Evolutionary conservation across 1,140 invertebrate genomes (phyloP), one percentile per base, ranked within the genome.

Genomic region (Drosophila micromelanica): DNA sequence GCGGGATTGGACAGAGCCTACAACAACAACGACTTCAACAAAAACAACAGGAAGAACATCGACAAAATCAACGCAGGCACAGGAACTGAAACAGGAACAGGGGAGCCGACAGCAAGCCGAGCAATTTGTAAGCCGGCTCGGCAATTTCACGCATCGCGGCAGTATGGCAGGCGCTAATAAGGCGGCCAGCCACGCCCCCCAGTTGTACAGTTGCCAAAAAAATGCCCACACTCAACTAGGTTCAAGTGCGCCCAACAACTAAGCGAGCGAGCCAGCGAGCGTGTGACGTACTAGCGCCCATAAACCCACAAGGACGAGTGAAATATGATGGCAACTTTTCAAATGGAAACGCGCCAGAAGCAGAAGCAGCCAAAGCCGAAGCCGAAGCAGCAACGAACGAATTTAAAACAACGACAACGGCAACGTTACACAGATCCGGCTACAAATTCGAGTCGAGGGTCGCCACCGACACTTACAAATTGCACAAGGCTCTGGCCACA

Each of bases 321-420:
- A 90, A 90, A 84, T 90, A 84, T 89, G 80, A 89, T 89, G 84
- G 84, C 84, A 84, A 89, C 85, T 89, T 89, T 89, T 89, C 84
- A 89, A 89, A 84, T 89, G 79, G 84, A 89, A 89, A 84, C 69
- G 67, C 76, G 70, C 69, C 81, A 90, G 51, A 49, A 85, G 52
- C 71, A 77, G 15, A 51, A 78, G 38, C 52, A 61, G 11, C 57
- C 60, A 20, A 35, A 35, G 32, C 32, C 6, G 7, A 35, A 35
- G 11, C 56, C 27, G 27, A 27, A 61, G 23, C 60, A 74, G 64
- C 73, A 82, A 84, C 76, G 51, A 90, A 89, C 84, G 84, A 87
- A 89, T 89, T 90, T 89, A 89, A 84, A 80, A 78, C 84, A 89
- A 89, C 84, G 84, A 84, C 75, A 68, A 42, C 37, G 55, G 62